Evolutionary conservation across 2,888 invertebrate species (phyloP), one percentile per base, ranked within the genome.

Genomic region (Calliphora vomitoria): DNA sequence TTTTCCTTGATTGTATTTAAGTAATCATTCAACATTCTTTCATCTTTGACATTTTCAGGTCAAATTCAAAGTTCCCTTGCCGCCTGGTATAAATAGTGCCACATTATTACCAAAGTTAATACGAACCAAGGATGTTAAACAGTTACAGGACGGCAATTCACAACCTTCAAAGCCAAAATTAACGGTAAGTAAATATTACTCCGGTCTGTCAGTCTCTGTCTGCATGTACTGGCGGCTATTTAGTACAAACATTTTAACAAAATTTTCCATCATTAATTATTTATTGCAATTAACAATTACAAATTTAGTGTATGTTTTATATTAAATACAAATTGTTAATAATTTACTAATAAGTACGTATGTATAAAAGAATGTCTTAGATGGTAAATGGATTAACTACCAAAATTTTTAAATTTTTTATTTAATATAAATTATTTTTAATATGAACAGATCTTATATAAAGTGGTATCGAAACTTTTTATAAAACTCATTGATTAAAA

Each of bases 81-180:
- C 94, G 75, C 93, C 93, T 82, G 94, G 94, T 83, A 93, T 94
- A 81, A 93, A 93, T 79, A 92, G 92, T 76, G 96, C 96, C 91
- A 96, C 96, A 90, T 94, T 97, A 88, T 97, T 98, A 93, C 96
- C 97, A 82, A 97, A 97, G 94, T 95, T 98, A 89, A 97, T 98
- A 92, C 95, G 98, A 87, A 98, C 98, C 88, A 97, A 97, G 93
- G 97, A 97, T 90, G 92, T 94, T 58, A 92, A 93, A 90, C 93
- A 93, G 88, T 90, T 93, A 88, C 94, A 94, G 90, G 93, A 93
- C 78, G 94, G 93, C 81, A 93, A 92, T 89, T 91, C 93, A 89
- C 91, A 93, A 88, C 93, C 94, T 90, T 95, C 96, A 90, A 96
- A 97, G 93, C 95, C 95, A 91, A 96, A 96, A 93, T 94, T 97